A percentile compares a stretch with the other conserved stretches of the same genome.
Conservation (phyloP, 2,797 vertebrate species). For the Intellagama lesueurii region DNA sequence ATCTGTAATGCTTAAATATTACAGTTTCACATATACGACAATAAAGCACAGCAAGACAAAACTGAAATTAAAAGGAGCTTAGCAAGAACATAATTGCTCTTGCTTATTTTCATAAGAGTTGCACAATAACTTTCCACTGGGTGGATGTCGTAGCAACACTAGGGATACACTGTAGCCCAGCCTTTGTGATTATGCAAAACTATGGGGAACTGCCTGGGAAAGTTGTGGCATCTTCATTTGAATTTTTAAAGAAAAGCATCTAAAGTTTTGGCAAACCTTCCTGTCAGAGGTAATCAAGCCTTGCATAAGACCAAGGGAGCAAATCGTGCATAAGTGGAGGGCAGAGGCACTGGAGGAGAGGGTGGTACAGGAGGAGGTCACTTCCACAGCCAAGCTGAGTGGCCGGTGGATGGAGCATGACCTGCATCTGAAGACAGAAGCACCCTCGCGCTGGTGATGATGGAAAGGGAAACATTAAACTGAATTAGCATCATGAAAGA, state of each 20-base stretch:
- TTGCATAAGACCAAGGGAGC: background rate
- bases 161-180: background rate
- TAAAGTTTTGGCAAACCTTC: background rate
- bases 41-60: background rate
- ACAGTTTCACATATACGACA: no score
- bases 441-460: background rate
- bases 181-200: background rate
- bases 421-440: background rate
- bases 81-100: background rate
- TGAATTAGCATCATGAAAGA: background rate
- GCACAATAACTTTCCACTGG: background rate
- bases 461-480: background rate
- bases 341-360: background rate
- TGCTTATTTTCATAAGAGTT: background rate
- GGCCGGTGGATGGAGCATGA: background rate
- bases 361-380: background rate
- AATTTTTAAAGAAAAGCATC: background rate
- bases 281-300: background rate
- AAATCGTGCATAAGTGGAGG: background rate
- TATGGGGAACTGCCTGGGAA: background rate
- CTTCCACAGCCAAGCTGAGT: background rate
- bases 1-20: no score
- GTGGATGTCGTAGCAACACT: background rate
- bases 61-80: background rate
- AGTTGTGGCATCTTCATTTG: background rate